Evolutionary conservation across 2,113 vertebrate genomes (phyloP), one percentile per base, ranked within the genome.

Genomic region (Mohoua ochrocephala): DNA sequence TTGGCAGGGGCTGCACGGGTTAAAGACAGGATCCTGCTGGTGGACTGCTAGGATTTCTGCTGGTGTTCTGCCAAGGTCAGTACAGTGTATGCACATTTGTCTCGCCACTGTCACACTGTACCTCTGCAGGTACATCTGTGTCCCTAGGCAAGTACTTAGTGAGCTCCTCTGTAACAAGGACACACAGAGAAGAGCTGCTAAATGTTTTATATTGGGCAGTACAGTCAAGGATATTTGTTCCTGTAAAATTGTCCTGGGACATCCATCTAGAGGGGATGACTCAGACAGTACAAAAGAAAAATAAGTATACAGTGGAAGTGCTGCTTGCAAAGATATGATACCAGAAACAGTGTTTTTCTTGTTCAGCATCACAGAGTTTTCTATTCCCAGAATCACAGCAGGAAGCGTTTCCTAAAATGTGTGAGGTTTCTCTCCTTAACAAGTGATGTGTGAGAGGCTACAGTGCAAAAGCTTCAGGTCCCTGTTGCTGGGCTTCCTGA

Each of bases 121-220:
- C 88, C 59, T 92, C 76, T 87, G 80, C 2, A 37, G 71, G 91
- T 89, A 93, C 83, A 70, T 84, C 73, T 86, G 52, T 81, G 82
- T 91, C 90, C 75, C 75, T 77, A 86, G 93, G 92, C 92, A 95
- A 95, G 82, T 80, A 74, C 56, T 77, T 71, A 86, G 90, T 67
- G 68, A 90, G 64, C 60, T 93, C 28, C 91, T 91, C 83, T 80
- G 27, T 54, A 83, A 67, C 54, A 90, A 90, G 84, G 84, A 86
- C 79, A 57, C 35, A 39, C 9, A 63, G 21, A 82, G 41, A 96
- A 64, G 64, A 82, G 39, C 39, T 80, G 63, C 59, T 44, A 78
- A 84, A 79, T 60, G 65, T 69, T 96, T 93, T 54, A 45, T 65
- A 31, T 39, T 33, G 37, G 56, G 56, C 44, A 59, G 39, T 39